A percentile compares a stretch with the other conserved stretches of the same genome.
phyloP scores from a whole-genome alignment of 2,888 invertebrate genomes.

The Phorcus lineatus region DNA sequence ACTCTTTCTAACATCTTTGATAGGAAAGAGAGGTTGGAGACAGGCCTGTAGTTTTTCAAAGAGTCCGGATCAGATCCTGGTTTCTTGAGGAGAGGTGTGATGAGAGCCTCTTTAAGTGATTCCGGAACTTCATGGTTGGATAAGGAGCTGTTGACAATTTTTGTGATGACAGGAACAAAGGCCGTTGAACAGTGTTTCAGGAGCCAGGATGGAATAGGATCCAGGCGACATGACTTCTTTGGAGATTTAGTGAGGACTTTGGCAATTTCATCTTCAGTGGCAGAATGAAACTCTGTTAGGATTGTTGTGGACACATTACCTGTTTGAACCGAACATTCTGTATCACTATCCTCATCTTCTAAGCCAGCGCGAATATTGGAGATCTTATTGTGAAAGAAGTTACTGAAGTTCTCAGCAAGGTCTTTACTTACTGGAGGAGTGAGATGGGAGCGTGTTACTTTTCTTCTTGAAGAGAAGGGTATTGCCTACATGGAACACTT shows the following conservation, averaged over 20 bases:
- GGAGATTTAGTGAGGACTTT: not conserved
- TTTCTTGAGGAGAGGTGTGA: too few species aligned
- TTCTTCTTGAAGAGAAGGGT: not conserved
- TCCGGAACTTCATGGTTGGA: too few species aligned
- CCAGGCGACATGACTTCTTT: not conserved
- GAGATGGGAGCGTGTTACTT: not conserved
- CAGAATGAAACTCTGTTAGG: not conserved
- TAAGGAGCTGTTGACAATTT: not conserved
- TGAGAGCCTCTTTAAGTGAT: too few species aligned
- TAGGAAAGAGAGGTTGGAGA: too few species aligned
- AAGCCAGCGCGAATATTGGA: not conserved
- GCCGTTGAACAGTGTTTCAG: not conserved
- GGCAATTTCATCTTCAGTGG: not conserved
- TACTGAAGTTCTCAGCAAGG: not conserved
- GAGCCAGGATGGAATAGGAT: not conserved
- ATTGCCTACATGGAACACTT: not conserved
- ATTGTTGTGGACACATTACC: not conserved
- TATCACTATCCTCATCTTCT: not conserved
- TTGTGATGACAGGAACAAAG: not conserved
- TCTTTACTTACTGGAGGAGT: not conserved
- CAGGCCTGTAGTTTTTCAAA: too few species aligned
- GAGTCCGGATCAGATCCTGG: too few species aligned
- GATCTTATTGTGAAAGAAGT: not conserved
- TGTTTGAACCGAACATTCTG: not conserved
- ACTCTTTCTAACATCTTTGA: too few species aligned